phyloP scores from a whole-genome alignment of 1,140 invertebrate species.

The Tetramorium simillimum region DNA sequence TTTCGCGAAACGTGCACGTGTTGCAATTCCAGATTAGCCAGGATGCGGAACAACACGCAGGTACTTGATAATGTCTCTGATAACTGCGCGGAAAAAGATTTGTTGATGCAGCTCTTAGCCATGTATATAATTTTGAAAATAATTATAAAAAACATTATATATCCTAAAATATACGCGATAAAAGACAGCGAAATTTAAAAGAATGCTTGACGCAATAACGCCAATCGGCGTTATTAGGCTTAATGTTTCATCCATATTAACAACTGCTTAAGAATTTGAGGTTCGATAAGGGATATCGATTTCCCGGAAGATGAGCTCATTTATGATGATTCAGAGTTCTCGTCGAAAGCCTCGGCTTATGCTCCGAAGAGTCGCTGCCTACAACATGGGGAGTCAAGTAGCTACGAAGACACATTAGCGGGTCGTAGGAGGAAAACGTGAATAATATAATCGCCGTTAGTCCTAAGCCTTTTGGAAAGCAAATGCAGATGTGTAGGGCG shows the following conservation, averaged over 20 bases:
- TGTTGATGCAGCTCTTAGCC: not conserved
- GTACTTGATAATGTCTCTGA: slow-evolving; percentile 28
- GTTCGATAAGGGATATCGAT: slow-evolving; percentile 22
- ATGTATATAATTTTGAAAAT: slow-evolving; percentile 3
- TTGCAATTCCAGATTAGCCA: slow-evolving; percentile 68
- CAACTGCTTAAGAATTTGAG: not conserved
- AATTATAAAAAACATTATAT: not conserved
- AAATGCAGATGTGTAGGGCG: slow-evolving; percentile 54
- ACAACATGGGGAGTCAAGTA: slow-evolving; percentile 31
- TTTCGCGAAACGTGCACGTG: slow-evolving; percentile 71
- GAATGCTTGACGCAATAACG: not conserved
- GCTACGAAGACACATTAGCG: slow-evolving; percentile 52
- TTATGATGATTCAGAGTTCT: slow-evolving; percentile 37
- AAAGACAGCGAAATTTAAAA: not conserved
- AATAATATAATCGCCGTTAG: slow-evolving; percentile 60
- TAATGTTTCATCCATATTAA: slow-evolving; percentile 2
- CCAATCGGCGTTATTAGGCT: not conserved
- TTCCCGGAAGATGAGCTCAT: slow-evolving; percentile 32
- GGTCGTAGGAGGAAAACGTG: slow-evolving; percentile 53
- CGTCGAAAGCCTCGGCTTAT: not conserved
- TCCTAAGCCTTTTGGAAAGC: slow-evolving; percentile 53
- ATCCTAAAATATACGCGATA: not conserved
- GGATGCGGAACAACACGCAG: slow-evolving; percentile 56
- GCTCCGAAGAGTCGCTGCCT: not conserved
- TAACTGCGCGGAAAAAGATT: not conserved